Evolutionary conservation across 2,113 vertebrate species (phyloP), one percentile per base, ranked within the genome.

Genomic region (Cyrtonyx montezumae): DNA sequence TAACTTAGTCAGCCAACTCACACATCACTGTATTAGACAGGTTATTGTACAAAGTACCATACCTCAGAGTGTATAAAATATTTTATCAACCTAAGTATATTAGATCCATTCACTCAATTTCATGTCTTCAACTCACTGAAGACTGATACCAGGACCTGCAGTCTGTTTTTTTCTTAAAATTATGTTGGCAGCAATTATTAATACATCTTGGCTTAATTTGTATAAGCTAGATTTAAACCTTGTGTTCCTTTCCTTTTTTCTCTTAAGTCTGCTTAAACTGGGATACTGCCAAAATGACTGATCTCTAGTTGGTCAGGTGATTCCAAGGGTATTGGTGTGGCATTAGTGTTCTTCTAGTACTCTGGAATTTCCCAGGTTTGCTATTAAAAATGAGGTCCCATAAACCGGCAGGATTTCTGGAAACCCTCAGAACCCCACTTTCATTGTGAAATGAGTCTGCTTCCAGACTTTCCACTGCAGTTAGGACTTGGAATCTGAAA

Each of bases 351-450:
- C 32, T 78, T 93, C 67, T 45, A 65, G 10, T 75, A 7, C 42
- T 73, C 58, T 42, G 56, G 62, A 95, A 93, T 94, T 95, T 93
- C 91, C 79, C 70, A 32, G 56, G 14, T 13, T 90, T 87, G 53
- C 75, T 95, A 94, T 96, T 96, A 88, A 95, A 93, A 94, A 87
- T 80, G 46, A 74, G 2, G 0, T 63, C 32, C 17, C 65, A 80
- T 93, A 95, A 95, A 91, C 32, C 82, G 93, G 76, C n/a, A 87
- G 48, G n/a, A 49, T 62, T 92, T 92, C 79, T 94, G 76, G 85
- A 96, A 88, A 45, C 5, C 19, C 28, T 7, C 55, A 7, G 37
- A 87, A 85, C 87, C 8, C 4, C 34, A 11, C 30, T 34, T 91
- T 46, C 74, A 51, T 71, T 78, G 75, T 85, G 63, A 91, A 87